Conservation (phyloP, 2,888 invertebrate genomes). For the Lasioglossum lativentre region DNA sequence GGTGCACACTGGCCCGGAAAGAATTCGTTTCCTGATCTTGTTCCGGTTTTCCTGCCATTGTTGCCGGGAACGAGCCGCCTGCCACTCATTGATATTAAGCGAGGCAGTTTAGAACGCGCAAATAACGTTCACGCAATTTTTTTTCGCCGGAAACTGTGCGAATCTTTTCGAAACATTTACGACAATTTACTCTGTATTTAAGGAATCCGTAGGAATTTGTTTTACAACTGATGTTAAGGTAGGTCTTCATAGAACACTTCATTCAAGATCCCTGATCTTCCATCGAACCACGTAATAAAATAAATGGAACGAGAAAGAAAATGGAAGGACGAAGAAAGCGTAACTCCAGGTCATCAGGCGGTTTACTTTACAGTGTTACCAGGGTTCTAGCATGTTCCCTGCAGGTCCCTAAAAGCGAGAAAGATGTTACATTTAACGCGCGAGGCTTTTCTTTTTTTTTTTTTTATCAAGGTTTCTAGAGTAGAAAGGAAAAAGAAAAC, state of each 20-base stretch:
- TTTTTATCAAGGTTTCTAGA: not conserved
- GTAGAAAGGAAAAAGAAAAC: not conserved
- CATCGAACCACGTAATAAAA: not conserved
- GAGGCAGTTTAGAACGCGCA: not conserved
- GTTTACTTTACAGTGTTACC: not conserved
- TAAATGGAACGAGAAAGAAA: not conserved
- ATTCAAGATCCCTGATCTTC: not conserved
- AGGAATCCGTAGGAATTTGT: not conserved
- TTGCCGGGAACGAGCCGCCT: not conserved
- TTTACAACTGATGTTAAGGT: not conserved
- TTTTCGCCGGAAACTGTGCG: not conserved
- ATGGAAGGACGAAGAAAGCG: not conserved
- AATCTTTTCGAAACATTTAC: not conserved
- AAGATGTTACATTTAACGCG: not conserved
- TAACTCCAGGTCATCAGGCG: not conserved
- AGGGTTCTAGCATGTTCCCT: not conserved
- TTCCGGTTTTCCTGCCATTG: slow-evolving; percentile 14
- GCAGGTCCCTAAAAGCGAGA: not conserved
- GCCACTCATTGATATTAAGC: slow-evolving; percentile 11
- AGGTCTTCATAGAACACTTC: not conserved
- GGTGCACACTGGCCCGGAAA: slow-evolving; percentile 32
- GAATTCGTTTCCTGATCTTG: slow-evolving; percentile 25
- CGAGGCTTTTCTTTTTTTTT: not conserved
- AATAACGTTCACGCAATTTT: not conserved
- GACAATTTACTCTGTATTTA: not conserved